phyloP scores from a whole-genome alignment of 2,888 invertebrate species.

The Caenorhabditis sinica region DNA sequence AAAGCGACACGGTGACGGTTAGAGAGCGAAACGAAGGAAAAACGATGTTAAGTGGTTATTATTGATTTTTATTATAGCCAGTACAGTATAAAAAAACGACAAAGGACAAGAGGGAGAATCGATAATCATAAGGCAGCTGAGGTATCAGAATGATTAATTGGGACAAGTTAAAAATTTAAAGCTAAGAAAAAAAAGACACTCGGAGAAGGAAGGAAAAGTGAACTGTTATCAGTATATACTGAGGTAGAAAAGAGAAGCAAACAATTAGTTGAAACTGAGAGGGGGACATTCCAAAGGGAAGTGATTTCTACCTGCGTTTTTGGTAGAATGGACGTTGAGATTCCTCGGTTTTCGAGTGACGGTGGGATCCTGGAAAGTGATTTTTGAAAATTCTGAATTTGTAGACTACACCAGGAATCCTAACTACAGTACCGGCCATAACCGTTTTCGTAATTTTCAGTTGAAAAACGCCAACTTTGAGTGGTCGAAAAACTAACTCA shows the following conservation, averaged over 20 bases:
- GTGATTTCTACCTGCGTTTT: constrained; percentile 44
- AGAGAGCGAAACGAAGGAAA: not conserved
- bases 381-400: not conserved
- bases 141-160: not conserved
- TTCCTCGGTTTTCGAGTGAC: constrained; percentile 4
- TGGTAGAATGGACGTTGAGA: constrained; percentile 16
- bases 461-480: too few relatives aligned
- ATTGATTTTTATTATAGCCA: not conserved
- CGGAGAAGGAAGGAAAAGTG: not conserved
- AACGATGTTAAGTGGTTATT: not conserved
- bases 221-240: not conserved
- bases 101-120: not conserved
- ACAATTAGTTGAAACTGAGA: not conserved
- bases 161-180: not conserved
- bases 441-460: too few relatives aligned
- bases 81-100: not conserved
- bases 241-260: not conserved
- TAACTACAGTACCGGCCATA: too few relatives aligned
- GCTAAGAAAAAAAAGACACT: not conserved
- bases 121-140: too few relatives aligned
- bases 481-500: too few relatives aligned
- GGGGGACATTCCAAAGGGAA: constrained; percentile 9
- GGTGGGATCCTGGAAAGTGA: constrained; percentile 37
- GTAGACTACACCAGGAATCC: too few relatives aligned
- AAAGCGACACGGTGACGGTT: constrained; percentile 10